Evolutionary conservation across 2,797 vertebrate species (phyloP).

Genomic region (Lagothrix lagotricha): DNA sequence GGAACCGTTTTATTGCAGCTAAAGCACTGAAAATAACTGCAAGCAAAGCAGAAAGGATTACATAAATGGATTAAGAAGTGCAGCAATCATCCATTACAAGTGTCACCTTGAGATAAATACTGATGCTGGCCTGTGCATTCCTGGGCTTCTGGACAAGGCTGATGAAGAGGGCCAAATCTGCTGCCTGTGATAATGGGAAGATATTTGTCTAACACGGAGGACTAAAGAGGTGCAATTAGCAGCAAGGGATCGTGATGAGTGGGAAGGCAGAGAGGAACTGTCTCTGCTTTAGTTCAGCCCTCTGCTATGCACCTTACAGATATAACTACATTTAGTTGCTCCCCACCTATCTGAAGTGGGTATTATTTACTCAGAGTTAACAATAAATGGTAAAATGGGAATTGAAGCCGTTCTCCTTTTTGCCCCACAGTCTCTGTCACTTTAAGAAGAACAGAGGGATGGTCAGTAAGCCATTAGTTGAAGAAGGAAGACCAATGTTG

Average conservation of each 20-base stretch:
- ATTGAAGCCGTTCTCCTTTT: background rate
- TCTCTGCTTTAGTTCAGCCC: background rate
- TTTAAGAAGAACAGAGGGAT: background rate
- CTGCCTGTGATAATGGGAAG: background rate
- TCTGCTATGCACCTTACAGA: background rate
- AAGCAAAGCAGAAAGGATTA: constrained; percentile 74
- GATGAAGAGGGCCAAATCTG: background rate
- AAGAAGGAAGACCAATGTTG: background rate
- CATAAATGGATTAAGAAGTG: constrained; percentile 71
- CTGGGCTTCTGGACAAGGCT: background rate
- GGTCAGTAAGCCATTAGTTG: background rate
- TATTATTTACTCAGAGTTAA: background rate
- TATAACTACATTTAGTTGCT: no score
- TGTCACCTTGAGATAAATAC: constrained; percentile 66
- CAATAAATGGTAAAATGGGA: background rate
- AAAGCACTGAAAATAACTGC: constrained; percentile 67
- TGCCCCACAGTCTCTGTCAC: background rate
- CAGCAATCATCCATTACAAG: constrained; percentile 47
- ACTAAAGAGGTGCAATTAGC: background rate
- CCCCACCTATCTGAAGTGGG: background rate
- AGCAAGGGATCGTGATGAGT: background rate
- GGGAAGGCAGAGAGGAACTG: background rate
- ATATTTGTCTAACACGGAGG: background rate
- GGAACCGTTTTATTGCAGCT: constrained; percentile 71
- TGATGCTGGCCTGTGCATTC: background rate